Base-by-base conservation (phyloP, 2,888 invertebrate genomes). In the Tinea pellionella region DNA sequence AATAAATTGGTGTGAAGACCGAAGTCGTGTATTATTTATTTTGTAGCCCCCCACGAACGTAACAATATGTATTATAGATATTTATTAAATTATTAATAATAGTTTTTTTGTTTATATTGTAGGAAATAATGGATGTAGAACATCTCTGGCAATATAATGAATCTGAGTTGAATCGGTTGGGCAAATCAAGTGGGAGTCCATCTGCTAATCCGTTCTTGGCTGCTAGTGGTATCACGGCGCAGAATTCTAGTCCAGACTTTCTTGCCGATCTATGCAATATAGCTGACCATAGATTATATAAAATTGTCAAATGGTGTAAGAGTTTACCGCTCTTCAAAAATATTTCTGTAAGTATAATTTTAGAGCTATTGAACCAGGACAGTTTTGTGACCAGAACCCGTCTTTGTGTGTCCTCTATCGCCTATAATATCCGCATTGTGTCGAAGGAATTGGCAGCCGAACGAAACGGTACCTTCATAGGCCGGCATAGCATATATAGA, bases 301-400 rank as follows among this genome's bases (percentile, higher is more conserved):
- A 98, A 88, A 97, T 98, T 67, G 98, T 98, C 64, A 97, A 98
- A 77, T 98, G 98, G 98, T 98, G 98, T 88, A 96, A 98, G 79
- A 97, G 97, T 78, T 86, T 98, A 76, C 98, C 98, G 13, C 90
- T 98, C 24, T 98, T 98, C 78, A 96, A 97, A 77, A 96, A 97
- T 81, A 97, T 98, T 69, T 96, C 96, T 70, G 96, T 96, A 71
- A 89, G 91, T 82, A 42, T 30, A 6, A 24, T 24, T 3, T 24
- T 3, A 24, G 24, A 24, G 24, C 24, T 24, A 24, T 24, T n/a
- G n/a, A n/a, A n/a, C n/a, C n/a, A n/a, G n/a, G n/a, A n/a, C n/a
- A n/a, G n/a, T n/a, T n/a, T n/a, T n/a, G n/a, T n/a, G n/a, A n/a
- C n/a, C n/a, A n/a, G n/a, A n/a, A n/a, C n/a, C n/a, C n/a, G n/a